phyloP scores from a whole-genome alignment of 1,140 invertebrate species.

The Dendrolimus kikuchii region DNA sequence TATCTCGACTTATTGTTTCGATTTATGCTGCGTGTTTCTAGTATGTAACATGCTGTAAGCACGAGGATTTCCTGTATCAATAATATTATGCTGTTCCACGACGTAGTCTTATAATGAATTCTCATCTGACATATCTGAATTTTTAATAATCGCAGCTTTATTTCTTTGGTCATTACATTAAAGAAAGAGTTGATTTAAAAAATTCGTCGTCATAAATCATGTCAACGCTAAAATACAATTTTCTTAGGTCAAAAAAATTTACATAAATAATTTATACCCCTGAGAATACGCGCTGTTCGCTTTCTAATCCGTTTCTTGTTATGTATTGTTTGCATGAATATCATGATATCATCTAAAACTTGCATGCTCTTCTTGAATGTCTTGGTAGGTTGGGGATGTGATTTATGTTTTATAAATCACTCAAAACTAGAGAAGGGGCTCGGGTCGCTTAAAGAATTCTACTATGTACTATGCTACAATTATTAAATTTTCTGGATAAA shows the following conservation, averaged over 20 bases:
- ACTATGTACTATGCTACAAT: too few species aligned
- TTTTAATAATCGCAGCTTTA: slow-evolving; percentile 54
- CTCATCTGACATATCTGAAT: slow-evolving; percentile 48
- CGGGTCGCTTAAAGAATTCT: too few species aligned
- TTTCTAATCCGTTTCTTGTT: slow-evolving; percentile 37
- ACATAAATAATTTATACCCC: slow-evolving; percentile 68
- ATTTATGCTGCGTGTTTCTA: too few species aligned
- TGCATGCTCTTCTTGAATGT: too few species aligned
- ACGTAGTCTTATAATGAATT: slow-evolving; percentile 48
- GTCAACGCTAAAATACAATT: slow-evolving; percentile 66
- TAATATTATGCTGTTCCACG: not conserved
- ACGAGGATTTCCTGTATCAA: not conserved
- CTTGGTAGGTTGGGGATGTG: too few species aligned
- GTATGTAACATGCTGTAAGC: not conserved
- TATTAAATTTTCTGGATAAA: too few species aligned
- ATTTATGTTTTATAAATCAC: too few species aligned
- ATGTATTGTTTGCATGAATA: slow-evolving; percentile 17
- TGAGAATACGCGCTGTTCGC: slow-evolving; percentile 29
- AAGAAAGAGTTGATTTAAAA: slow-evolving; percentile 56
- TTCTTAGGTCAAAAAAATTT: slow-evolving; percentile 63
- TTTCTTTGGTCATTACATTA: slow-evolving; percentile 66
- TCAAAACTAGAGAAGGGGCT: too few species aligned
- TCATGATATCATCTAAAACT: slow-evolving; percentile 11
- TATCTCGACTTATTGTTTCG: too few species aligned
- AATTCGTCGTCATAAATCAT: slow-evolving; percentile 67